Evolutionary conservation across 2,113 vertebrate genomes (phyloP).

Genomic region (Macquaria ambigua): DNA sequence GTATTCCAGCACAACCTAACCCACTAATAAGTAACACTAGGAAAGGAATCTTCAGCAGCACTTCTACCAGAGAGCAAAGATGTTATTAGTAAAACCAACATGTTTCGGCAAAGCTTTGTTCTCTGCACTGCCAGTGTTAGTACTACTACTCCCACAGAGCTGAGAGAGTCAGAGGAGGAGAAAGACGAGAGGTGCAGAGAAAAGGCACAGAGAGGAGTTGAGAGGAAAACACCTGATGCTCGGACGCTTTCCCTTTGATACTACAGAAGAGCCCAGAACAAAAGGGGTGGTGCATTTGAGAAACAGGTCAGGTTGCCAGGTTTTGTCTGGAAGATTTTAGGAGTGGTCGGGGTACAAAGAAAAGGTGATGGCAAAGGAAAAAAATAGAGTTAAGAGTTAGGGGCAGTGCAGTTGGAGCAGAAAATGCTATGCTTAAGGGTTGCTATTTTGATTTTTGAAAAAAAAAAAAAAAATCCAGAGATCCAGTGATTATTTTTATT

Average conservation of each 20-base stretch:
- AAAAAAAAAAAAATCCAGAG: too few species aligned
- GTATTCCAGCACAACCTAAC: not conserved
- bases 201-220: not conserved
- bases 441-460: not conserved
- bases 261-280: not conserved
- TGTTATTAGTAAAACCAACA: constrained; percentile 42
- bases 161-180: constrained; percentile 23
- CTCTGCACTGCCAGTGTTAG: constrained; percentile 16
- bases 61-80: constrained; percentile 27
- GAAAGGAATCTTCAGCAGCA: not conserved
- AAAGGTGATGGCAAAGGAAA: not conserved
- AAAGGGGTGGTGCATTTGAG: not conserved
- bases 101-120: constrained; percentile 33
- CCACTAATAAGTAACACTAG: constrained; percentile 6
- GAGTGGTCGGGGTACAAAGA: not conserved
- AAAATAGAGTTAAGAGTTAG: not conserved
- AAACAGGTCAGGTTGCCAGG: constrained; percentile 17
- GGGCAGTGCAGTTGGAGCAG: not conserved
- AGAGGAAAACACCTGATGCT: constrained; percentile 47
- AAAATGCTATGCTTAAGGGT: not conserved
- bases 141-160: constrained; percentile 31
- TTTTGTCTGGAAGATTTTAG: not conserved
- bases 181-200: not conserved
- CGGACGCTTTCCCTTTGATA: constrained; percentile 12
- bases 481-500: too few species aligned